Base-by-base conservation (phyloP, 2,797 vertebrate genomes). In the Salarias fasciatus region DNA sequence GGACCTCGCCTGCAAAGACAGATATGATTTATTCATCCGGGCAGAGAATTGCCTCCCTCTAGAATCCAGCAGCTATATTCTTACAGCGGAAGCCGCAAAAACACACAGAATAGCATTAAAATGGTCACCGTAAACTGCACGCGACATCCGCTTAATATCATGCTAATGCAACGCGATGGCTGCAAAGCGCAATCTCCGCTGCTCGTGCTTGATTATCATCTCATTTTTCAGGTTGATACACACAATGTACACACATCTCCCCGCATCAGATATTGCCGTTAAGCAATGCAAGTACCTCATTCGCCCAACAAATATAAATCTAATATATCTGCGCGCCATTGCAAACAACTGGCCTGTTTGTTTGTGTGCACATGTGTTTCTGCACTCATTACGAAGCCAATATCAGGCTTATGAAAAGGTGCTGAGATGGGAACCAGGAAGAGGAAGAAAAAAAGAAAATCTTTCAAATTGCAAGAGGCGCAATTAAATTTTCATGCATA, bases 21-120 rank as follows among this genome's bases (percentile, higher is more conserved):
- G 75, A 82, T 76, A 87, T 84, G 86, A 91, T 90, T 91, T 89
- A 91, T 92, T 91, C 64, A 83, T 87, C 75, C 61, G 63, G 56
- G 69, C 49, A 53, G 65, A 72, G 56, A 86, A 82, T 29, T 79
- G 75, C 68, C 65, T 83, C 67, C 81, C 63, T 75, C 84, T 83
- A 78, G 69, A 35, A 67, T 69, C 54, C 51, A 56, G 66, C 65
- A 42, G 69, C 53, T 66, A 13, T 41, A 64, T 62, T 47, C 58
- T 65, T 62, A 59, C 6, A 38, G 33, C 46, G n/a, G 1, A 56
- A 49, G 54, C 33, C 37, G 56, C 63, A 69, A 63, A 80, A 73
- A 63, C 54, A 67, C 58, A 49, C 47, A 45, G 72, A 24, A 41
- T 0, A 44, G 69, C 72, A 71, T 80, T 68, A 56, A 79, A 82